A percentile compares a stretch with the other conserved stretches of the same genome.
phyloP scores from a whole-genome alignment of 2,888 invertebrate species.

The Cryptus armator region DNA sequence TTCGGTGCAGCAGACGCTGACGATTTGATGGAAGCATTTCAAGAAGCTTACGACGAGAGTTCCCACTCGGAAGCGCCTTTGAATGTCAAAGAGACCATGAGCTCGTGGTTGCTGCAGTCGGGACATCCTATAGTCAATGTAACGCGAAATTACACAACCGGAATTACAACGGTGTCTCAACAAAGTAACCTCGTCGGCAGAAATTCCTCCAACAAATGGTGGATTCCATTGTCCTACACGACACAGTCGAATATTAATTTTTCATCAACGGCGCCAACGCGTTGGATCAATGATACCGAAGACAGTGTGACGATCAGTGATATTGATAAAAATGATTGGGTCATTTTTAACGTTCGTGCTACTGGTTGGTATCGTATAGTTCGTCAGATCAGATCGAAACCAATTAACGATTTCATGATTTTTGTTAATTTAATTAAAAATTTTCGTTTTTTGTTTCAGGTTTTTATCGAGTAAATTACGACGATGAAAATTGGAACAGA shows the following conservation, averaged over 20 bases:
- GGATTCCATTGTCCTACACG: constrained; percentile 80
- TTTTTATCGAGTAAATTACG: constrained; percentile 87
- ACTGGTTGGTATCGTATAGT: constrained; percentile 84
- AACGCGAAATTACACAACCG: constrained; percentile 74
- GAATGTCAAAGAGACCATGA: constrained; percentile 72
- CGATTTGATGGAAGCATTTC: constrained; percentile 72
- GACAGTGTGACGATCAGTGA: constrained; percentile 78
- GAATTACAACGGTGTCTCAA: constrained; percentile 69
- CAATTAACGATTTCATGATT: not conserved
- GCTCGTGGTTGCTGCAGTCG: constrained; percentile 85
- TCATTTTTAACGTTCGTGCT: constrained; percentile 89
- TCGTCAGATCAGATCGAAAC: constrained; percentile 3
- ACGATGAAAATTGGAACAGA: constrained; percentile 88
- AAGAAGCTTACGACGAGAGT: constrained; percentile 65
- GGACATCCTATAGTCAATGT: constrained; percentile 84
- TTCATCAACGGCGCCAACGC: constrained; percentile 85
- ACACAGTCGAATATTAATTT: constrained; percentile 82
- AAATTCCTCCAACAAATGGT: constrained; percentile 72
- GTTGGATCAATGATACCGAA: constrained; percentile 85
- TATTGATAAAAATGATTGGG: constrained; percentile 86
- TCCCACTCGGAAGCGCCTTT: constrained; percentile 78
- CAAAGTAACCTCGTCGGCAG: constrained; percentile 19
- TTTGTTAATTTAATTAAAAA: not conserved
- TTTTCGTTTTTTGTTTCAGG: constrained; percentile 65
- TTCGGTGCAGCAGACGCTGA: constrained; percentile 70